Evolutionary conservation across 2,888 invertebrate genomes (phyloP).

Genomic region (Imbricaverruca yamaguchii): DNA sequence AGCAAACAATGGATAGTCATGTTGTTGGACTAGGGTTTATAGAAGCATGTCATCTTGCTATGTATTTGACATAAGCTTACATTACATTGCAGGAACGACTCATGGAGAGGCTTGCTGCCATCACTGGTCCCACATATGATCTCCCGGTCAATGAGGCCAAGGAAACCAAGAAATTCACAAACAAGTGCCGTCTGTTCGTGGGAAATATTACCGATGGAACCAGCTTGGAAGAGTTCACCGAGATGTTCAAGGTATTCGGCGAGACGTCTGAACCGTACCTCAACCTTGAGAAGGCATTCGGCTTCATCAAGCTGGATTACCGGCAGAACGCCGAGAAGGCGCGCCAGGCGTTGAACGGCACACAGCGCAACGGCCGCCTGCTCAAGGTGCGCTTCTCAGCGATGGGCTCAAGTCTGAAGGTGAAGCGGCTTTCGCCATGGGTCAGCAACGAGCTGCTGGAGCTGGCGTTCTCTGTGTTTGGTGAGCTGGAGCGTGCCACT

Average conservation of each 20-base stretch:
- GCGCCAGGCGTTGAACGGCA: conserved; percentile 86
- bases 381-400: conserved; percentile 91
- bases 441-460: conserved; percentile 92
- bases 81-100: conserved; percentile 45
- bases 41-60: background rate
- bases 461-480: conserved; percentile 78
- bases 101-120: conserved; percentile 57
- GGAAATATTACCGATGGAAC: conserved; percentile 86
- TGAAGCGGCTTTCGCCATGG: conserved; percentile 84
- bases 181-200: conserved; percentile 88
- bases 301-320: conserved; percentile 88
- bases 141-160: conserved; percentile 59
- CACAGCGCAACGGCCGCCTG: conserved; percentile 69
- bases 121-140: conserved; percentile 70
- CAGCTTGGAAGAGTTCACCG: conserved; percentile 77
- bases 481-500: conserved; percentile 85
- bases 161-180: conserved; percentile 74
- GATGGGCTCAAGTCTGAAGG: conserved; percentile 82
- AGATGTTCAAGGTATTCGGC: conserved; percentile 78
- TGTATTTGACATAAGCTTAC: background rate
- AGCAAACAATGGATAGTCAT: no score
- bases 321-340: conserved; percentile 88
- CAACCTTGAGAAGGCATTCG: conserved; percentile 95
- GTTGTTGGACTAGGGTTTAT: background rate
- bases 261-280: conserved; percentile 86